Evolutionary conservation across 2,797 vertebrate species (phyloP), one percentile per base, ranked within the genome.

Genomic region (Sitta carolinensis): DNA sequence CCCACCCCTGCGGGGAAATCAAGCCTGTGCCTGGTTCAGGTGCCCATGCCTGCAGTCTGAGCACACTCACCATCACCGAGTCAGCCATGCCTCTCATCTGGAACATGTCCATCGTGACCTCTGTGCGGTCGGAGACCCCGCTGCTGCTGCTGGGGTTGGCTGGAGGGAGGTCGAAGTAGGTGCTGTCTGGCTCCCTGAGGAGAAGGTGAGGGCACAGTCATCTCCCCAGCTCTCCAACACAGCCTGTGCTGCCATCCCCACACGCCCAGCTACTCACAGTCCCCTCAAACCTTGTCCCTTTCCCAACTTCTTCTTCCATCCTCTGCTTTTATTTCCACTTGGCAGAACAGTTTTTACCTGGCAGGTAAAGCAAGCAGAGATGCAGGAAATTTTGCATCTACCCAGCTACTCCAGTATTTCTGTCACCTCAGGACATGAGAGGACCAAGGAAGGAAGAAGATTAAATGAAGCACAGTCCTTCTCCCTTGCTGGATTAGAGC

Each of bases 121-220:
- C 99, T 0, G 98, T 94, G 36, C 98, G 95, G 90, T 97, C 97
- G 73, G 98, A 97, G 3, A 96, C 98, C 15, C 97, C 97, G 0
- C 78, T 89, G 16, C 93, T 95, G 73, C 97, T 97, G 1, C 88
- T 72, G 74, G 98, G 98, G 89, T 95, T 98, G 50, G 98, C 93
- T 11, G 98, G 97, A 12, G 99, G 98, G 38, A 99, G 98, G 98
- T 99, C 99, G 9, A 98, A 99, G 96, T 99, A 99, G 64, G 99
- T 99, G 97, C 98, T 99, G 97, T 99, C 99, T 5, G 99, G 99
- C 94, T 99, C 99, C 95, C 99, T 99, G 97, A 15, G 67, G 93
- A 15, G 27, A 45, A 86, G 57, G 52, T 59, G 59, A 63, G 2
- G 32, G 47, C 16, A 48, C 23, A 9, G 38, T 97, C 67, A 94